These are phyloP conservation scores for Salvelinus alpinus DNA, from an alignment of 2,113 vertebrate species.

Conservation along the genomic window DNA sequence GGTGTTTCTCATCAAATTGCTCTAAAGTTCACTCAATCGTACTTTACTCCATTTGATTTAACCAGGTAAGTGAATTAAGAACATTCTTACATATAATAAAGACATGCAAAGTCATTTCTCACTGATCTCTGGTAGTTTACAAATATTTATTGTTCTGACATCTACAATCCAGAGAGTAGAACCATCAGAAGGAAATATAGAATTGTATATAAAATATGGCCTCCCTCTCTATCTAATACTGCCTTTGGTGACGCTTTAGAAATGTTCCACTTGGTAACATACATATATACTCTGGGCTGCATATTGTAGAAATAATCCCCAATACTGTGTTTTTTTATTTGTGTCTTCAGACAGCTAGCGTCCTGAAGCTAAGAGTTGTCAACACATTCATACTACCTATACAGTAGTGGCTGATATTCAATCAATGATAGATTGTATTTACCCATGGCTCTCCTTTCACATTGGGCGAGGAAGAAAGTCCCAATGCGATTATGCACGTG, in stretches of 20 bases:
- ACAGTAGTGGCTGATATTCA: conserved; percentile 83
- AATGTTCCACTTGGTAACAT: not conserved
- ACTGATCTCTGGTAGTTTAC: not conserved
- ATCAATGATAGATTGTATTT: conserved; percentile 93
- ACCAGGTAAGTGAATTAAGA: too few species aligned
- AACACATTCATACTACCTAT: conserved; percentile 57
- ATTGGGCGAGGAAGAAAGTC: conserved; percentile 79
- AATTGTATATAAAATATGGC: not conserved
- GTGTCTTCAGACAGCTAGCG: conserved; percentile 55
- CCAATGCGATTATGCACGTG: conserved; percentile 98
- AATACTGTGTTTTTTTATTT: conserved; percentile 31
- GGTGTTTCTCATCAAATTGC: too few species aligned
- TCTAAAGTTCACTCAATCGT: too few species aligned
- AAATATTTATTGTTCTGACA: not conserved
- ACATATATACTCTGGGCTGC: not conserved
- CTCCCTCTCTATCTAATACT: not conserved
- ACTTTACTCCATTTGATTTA: too few species aligned
- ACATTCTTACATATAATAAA: too few species aligned
- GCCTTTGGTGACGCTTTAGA: not conserved
- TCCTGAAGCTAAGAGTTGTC: conserved; percentile 68
- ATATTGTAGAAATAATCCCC: not conserved
- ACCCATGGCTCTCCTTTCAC: conserved; percentile 83
- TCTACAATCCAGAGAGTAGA: not conserved
- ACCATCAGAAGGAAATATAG: not conserved
- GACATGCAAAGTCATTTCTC: not conserved